Percentiles rank a stretch among this genome's conserved stretches.
phyloP scores from a whole-genome alignment of 2,797 vertebrate species.

The Falco berigora region DNA sequence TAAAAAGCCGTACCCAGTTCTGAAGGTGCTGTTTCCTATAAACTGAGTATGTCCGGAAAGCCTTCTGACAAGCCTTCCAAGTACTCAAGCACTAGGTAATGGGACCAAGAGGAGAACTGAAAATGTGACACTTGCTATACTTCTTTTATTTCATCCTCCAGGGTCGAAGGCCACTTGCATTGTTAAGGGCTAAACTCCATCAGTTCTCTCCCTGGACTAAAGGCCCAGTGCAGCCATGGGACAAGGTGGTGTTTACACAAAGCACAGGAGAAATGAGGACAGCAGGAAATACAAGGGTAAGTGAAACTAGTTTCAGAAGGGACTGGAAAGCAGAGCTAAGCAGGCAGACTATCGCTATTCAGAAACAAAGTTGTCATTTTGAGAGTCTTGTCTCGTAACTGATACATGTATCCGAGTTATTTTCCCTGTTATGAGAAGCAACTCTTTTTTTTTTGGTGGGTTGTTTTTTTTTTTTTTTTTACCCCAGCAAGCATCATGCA shows the following conservation, averaged over 20 bases:
- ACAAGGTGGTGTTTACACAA: not conserved
- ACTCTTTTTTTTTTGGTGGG: not conserved
- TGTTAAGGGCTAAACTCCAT: rapidly evolving
- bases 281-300: not conserved
- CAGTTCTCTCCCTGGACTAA: not conserved
- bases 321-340: not conserved
- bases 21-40: not conserved
- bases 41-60: not conserved
- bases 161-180: not conserved
- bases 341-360: not conserved
- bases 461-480: not conserved
- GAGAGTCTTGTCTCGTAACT: not conserved
- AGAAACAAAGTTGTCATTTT: not conserved
- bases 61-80: not conserved
- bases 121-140: not conserved
- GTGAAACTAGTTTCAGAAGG: not conserved
- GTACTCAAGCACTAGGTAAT: not conserved
- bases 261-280: not conserved
- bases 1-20: not conserved
- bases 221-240: not conserved
- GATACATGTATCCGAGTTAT: not conserved
- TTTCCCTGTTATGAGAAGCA: not conserved
- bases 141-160: not conserved
- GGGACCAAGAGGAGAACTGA: not conserved
- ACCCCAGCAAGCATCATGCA: not conserved